Base-by-base conservation (phyloP, 1,140 invertebrate species). In the Drosophila cardini region DNA sequence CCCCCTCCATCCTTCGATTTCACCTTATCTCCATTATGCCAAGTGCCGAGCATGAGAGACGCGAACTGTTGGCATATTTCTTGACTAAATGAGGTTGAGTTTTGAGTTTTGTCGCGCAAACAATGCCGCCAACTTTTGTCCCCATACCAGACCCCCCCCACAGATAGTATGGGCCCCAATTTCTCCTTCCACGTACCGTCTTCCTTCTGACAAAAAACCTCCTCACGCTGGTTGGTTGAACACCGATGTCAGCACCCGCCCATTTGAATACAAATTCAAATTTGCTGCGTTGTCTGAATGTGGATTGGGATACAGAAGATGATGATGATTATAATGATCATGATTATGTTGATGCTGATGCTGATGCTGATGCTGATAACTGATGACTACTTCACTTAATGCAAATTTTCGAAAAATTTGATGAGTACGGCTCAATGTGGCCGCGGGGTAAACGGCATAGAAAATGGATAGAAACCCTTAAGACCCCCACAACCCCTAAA, bases 331-430 rank as follows among this genome's bases (percentile, higher is more conserved):
- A 15, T 34, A 30, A 68, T 16, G 55, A 32, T 13, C 8, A 53
- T 26, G 53, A n/a, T 16, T 50, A 52, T 55, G 21, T 13, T 43
- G 63, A 61, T 72, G 53, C 36, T 55, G 69, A 73, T 72, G 75
- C 8, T 53, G 67, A 21, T 73, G 78, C 32, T 68, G 75, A 72
- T 76, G 75, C 72, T 73, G 83, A 87, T 80, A 84, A 78, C 84
- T 89, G 84, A 89, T 89, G 84, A 89, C 84, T 89, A 89, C 84
- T 89, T 89, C 84, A 89, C 85, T 84, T 89, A 89, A 89, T 89
- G 84, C 85, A 89, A 89, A 89, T 89, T 89, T 84, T 68, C 58
- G 18, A 60, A 62, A 52, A 63, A 76, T 77, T 77, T 84, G 77
- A 77, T 74, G 77, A 80, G 77, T 60, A 26, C 21, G 21, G 60